Evolutionary conservation across 2,888 invertebrate species (phyloP).

Genomic region (Dromius quadrimaculatus): DNA sequence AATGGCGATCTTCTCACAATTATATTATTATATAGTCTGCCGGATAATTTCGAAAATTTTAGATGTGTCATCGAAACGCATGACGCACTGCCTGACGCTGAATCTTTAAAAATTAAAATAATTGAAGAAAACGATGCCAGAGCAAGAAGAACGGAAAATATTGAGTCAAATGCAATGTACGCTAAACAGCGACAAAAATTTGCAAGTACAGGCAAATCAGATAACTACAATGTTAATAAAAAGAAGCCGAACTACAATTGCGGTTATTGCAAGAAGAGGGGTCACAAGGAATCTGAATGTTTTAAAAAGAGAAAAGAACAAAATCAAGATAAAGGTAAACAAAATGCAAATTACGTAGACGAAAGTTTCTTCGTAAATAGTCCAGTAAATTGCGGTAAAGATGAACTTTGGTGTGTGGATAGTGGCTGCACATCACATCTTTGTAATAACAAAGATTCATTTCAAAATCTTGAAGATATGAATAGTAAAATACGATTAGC

Average conservation of each 20-base stretch:
- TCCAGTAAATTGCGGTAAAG: background rate
- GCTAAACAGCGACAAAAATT: too few species aligned
- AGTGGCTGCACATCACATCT: constrained; percentile 49
- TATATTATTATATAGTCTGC: constrained; percentile 59
- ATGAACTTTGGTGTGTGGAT: constrained; percentile 36
- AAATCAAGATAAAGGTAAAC: background rate
- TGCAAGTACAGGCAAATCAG: background rate
- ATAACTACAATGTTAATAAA: background rate
- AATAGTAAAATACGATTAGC: constrained; percentile 21
- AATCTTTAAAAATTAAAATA: constrained; percentile 51
- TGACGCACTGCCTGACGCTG: constrained; percentile 57
- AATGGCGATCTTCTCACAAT: constrained; percentile 52
- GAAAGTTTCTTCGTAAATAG: background rate
- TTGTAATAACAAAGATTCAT: constrained; percentile 34
- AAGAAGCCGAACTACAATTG: background rate
- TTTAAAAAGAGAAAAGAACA: background rate
- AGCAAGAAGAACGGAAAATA: too few species aligned
- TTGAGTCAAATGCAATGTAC: too few species aligned
- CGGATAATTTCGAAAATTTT: constrained; percentile 59
- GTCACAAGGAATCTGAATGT: constrained; percentile 1
- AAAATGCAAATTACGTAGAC: background rate
- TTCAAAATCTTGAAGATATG: constrained; percentile 11
- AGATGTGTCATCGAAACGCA: constrained; percentile 59
- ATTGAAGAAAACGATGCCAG: too few species aligned
- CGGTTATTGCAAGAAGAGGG: background rate